A percentile compares a stretch with the other conserved stretches of the same genome.
These are phyloP conservation scores for Nasonia giraulti DNA, from an alignment of 1,140 invertebrate species.

Conservation along the genomic window DNA sequence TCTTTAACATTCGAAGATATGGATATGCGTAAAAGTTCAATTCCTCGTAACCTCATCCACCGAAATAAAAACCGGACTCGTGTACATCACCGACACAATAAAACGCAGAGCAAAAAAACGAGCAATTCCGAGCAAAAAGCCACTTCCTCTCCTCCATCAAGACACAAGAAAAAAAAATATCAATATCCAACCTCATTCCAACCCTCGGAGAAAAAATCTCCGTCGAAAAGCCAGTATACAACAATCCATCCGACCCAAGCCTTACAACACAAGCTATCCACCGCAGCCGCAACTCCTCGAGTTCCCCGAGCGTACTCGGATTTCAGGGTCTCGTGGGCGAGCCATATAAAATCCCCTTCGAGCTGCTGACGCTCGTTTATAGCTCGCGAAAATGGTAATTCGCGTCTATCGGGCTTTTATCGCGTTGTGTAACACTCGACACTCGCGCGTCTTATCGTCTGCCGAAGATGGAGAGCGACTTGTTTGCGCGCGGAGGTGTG, in stretches of 20 bases:
- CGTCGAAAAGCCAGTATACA: neutral
- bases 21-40: too few species aligned
- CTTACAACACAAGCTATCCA: neutral
- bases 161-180: neutral
- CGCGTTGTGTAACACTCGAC: neutral
- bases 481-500: neutral
- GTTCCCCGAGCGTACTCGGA: neutral
- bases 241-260: neutral
- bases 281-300: neutral
- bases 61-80: neutral
- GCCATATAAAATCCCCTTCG: neutral
- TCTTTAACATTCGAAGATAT: too few species aligned
- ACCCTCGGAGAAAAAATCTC: too few species aligned
- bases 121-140: neutral
- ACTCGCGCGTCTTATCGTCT: neutral
- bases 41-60: too few species aligned
- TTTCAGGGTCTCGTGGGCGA: slow-evolving; percentile 8
- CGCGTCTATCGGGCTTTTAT: neutral
- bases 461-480: neutral
- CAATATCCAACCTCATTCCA: neutral
- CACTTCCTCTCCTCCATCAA: too few species aligned
- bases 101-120: too few species aligned
- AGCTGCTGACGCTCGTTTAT: neutral
- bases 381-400: slow-evolving; percentile 5
- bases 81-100: too few species aligned